These are phyloP conservation scores for Mermis nigrescens DNA, from an alignment of 2,888 invertebrate genomes.

Conservation along the genomic window DNA sequence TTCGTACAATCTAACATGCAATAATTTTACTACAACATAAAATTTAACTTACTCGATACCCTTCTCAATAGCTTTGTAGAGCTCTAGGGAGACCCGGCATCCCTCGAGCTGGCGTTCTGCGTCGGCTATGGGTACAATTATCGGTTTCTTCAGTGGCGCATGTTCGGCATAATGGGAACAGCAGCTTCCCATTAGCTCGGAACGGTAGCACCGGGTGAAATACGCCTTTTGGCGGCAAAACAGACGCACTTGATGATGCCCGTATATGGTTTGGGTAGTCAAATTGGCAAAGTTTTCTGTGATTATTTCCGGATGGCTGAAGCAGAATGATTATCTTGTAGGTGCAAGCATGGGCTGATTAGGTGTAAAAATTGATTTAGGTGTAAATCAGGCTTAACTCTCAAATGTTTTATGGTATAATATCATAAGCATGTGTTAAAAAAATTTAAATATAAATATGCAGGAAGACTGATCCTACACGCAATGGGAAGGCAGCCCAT, in stretches of 20 bases:
- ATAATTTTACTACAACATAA: background rate
- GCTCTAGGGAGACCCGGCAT: conserved; percentile 23
- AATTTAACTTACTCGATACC: conserved; percentile 16
- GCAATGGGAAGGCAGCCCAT: conserved; percentile 17
- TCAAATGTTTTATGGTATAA: no score
- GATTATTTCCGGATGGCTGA: conserved; percentile 20
- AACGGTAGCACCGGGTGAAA: background rate
- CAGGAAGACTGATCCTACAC: no score
- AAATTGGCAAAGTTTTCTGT: conserved; percentile 18
- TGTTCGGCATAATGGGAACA: conserved; percentile 16
- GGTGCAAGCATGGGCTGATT: no score
- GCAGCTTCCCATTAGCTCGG: background rate
- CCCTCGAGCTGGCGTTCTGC: conserved; percentile 20
- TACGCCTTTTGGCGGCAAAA: background rate
- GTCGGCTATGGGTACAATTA: conserved; percentile 18
- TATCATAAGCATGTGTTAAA: no score
- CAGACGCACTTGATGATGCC: background rate
- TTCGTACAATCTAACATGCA: background rate
- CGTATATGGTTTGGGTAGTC: conserved; percentile 3
- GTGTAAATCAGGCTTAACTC: no score
- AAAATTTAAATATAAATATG: no score
- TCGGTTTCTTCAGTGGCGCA: conserved; percentile 13
- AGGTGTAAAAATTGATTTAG: no score
- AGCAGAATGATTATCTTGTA: no score
- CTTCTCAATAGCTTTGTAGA: conserved; percentile 20